These are phyloP conservation scores for Catharus fuscescens DNA, from an alignment of 2,113 vertebrate genomes.

Conservation along the genomic window DNA sequence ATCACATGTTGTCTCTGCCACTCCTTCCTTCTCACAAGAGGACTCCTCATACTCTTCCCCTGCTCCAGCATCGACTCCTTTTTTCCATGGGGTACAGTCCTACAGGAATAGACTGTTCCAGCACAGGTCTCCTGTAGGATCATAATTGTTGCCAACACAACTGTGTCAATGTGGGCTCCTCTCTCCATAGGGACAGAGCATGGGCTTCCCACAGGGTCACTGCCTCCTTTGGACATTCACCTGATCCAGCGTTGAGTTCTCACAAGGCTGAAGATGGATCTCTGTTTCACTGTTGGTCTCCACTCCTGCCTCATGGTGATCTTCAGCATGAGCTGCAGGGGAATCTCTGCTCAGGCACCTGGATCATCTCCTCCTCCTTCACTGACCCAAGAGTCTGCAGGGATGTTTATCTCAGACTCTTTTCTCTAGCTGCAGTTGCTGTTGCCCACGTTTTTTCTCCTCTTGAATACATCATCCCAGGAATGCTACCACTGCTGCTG, in stretches of 20 bases:
- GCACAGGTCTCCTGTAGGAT: not conserved
- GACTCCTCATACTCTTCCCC: not conserved
- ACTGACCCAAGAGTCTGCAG: not conserved
- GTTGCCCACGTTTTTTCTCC: not conserved
- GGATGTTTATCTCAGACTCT: too few species aligned
- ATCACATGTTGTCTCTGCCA: fast-evolving
- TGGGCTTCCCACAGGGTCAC: not conserved
- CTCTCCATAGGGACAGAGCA: fast-evolving
- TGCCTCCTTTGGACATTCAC: not conserved
- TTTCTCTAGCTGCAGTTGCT: not conserved
- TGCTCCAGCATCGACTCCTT: not conserved
- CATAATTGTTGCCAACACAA: not conserved
- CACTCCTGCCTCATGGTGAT: not conserved
- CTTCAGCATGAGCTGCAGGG: not conserved
- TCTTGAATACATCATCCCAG: not conserved
- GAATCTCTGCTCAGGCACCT: not conserved
- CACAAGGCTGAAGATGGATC: not conserved
- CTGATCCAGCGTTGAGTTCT: too few species aligned
- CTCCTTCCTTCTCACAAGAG: not conserved
- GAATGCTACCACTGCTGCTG: not conserved
- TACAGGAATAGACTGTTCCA: not conserved
- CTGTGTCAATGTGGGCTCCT: not conserved
- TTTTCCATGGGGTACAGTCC: not conserved
- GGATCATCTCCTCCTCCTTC: not conserved
- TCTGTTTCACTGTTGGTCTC: not conserved